A percentile compares a stretch with the other conserved stretches of the same genome.
Conservation (phyloP, 2,888 invertebrate genomes). For the Labia minor region DNA sequence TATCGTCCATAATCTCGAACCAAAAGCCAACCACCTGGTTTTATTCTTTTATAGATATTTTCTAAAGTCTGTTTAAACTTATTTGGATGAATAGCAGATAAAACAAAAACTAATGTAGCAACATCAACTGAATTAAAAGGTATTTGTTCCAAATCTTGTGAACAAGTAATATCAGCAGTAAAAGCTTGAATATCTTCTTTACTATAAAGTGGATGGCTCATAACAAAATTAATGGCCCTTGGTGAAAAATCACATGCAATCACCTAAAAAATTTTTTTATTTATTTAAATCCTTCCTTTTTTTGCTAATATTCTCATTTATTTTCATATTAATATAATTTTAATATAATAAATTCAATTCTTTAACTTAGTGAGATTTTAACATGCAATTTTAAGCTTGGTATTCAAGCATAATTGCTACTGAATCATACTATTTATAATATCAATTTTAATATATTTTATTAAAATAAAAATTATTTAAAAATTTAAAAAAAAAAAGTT, state of each 20-base stretch:
- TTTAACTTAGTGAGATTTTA: too few species aligned
- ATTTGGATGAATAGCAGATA: conserved; percentile 86
- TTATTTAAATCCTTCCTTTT: too few species aligned
- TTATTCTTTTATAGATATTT: conserved; percentile 55
- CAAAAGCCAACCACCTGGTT: conserved; percentile 67
- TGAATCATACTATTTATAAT: too few species aligned
- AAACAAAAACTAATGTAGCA: conserved; percentile 83
- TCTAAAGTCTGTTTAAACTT: conserved; percentile 50
- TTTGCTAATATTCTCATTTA: too few species aligned
- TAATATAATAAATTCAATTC: too few species aligned
- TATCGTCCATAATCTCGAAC: conserved; percentile 90
- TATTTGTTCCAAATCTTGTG: conserved; percentile 49
- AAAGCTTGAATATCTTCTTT: conserved; percentile 60
- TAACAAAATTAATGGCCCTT: conserved; percentile 78
- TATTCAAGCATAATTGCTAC: too few species aligned
- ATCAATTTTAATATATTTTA: too few species aligned
- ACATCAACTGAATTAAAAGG: conserved; percentile 53
- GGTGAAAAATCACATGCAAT: conserved; percentile 90
- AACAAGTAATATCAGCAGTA: conserved; percentile 70
- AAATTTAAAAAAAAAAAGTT: background rate
- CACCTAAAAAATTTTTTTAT: too few species aligned
- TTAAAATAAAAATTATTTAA: background rate
- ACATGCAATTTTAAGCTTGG: too few species aligned
- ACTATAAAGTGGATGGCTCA: conserved; percentile 53
- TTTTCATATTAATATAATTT: too few species aligned